A percentile compares a stretch with the other conserved stretches of the same genome.
Conservation (phyloP, 2,888 invertebrate genomes). For the Trachelus tabidus region DNA sequence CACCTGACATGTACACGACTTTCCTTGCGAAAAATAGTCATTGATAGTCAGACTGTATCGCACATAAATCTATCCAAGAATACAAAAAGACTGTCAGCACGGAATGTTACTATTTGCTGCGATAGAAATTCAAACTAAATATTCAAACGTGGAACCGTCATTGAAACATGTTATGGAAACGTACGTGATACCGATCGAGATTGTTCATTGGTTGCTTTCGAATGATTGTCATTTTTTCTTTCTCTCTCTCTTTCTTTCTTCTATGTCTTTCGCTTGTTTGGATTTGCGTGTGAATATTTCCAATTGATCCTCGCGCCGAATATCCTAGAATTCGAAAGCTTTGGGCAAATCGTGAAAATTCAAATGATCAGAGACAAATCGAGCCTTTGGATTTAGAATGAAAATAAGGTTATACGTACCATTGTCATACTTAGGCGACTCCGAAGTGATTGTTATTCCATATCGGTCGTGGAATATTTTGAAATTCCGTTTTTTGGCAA, state of each 20-base stretch:
- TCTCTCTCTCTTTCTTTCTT: background rate
- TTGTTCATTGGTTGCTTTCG: background rate
- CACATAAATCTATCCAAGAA: background rate
- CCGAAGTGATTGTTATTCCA: background rate
- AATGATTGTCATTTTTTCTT: background rate
- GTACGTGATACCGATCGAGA: background rate
- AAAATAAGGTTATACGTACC: background rate
- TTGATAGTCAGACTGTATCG: background rate
- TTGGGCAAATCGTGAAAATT: background rate
- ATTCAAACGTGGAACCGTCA: background rate
- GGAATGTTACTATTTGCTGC: background rate
- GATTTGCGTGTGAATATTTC: background rate
- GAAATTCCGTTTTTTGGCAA: background rate
- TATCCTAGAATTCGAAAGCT: background rate
- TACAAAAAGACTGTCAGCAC: background rate
- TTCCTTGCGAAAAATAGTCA: background rate
- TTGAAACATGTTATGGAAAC: background rate
- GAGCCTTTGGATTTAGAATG: background rate
- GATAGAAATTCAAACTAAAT: background rate
- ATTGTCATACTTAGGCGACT: background rate
- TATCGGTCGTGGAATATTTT: background rate
- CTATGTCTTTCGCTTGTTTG: background rate
- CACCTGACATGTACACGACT: background rate
- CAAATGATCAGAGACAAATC: background rate
- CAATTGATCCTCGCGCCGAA: background rate